phyloP scores from a whole-genome alignment of 2,888 invertebrate species.

The Papilio gigon region DNA sequence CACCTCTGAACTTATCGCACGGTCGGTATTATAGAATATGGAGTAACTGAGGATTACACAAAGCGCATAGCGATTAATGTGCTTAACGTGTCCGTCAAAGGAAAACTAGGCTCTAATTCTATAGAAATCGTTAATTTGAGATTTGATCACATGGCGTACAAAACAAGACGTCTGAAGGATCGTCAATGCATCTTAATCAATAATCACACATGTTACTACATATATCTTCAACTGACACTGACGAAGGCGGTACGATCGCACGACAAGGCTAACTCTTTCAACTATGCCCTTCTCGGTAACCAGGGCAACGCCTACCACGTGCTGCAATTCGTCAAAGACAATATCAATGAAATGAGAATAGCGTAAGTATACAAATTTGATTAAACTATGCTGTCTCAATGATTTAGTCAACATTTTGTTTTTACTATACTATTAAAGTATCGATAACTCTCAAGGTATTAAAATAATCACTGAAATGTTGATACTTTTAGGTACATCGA shows the following conservation, averaged over 20 bases:
- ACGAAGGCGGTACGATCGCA: constrained; percentile 66
- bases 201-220: constrained; percentile 52
- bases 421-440: no score
- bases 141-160: no score
- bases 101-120: no score
- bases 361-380: constrained; percentile 59
- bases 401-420: neutral
- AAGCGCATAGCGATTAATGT: no score
- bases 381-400: neutral
- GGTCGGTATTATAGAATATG: constrained; percentile 52
- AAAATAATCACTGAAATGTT: no score
- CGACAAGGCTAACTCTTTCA: constrained; percentile 71
- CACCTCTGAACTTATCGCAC: constrained; percentile 57
- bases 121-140: no score
- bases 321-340: constrained; percentile 68
- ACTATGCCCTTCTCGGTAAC: constrained; percentile 71
- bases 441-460: no score
- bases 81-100: no score
- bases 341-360: constrained; percentile 64
- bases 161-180: no score
- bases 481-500: constrained; percentile 65
- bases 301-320: constrained; percentile 61
- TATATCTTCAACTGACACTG: constrained; percentile 68
- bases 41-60: neutral
- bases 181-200: no score